Conservation (phyloP, 2,113 vertebrate species). For the Pachyramphus minor region DNA sequence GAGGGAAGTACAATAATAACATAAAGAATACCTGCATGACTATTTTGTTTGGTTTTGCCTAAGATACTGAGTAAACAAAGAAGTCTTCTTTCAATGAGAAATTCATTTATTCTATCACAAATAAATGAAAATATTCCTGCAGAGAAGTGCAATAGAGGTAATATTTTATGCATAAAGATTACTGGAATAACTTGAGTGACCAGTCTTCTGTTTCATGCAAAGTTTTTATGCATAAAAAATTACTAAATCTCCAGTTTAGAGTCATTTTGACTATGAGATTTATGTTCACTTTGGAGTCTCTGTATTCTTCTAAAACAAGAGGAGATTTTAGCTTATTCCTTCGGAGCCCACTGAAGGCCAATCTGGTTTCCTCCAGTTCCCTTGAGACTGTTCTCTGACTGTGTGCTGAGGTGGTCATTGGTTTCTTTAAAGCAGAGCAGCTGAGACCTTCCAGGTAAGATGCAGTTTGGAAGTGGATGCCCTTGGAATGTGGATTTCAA, state of each 20-base stretch:
- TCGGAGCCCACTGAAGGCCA: background rate
- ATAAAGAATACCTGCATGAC: background rate
- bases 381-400: background rate
- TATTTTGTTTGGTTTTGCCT: background rate
- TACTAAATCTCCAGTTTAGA: background rate
- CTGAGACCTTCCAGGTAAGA: background rate
- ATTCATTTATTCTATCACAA: background rate
- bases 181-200: background rate
- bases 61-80: background rate
- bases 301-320: background rate
- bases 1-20: background rate
- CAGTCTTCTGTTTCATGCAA: background rate
- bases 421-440: background rate
- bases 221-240: background rate
- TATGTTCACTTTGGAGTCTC: background rate
- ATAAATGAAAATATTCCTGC: background rate
- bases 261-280: background rate
- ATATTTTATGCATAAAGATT: background rate
- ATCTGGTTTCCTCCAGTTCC: background rate
- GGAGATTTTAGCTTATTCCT: background rate
- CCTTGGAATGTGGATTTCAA: background rate
- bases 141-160: background rate
- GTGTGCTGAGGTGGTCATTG: background rate
- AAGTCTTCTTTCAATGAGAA: background rate
- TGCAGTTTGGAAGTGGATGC: background rate